Evolutionary conservation across 1,140 invertebrate species (phyloP).

Genomic region (Lordiphosa collinella): DNA sequence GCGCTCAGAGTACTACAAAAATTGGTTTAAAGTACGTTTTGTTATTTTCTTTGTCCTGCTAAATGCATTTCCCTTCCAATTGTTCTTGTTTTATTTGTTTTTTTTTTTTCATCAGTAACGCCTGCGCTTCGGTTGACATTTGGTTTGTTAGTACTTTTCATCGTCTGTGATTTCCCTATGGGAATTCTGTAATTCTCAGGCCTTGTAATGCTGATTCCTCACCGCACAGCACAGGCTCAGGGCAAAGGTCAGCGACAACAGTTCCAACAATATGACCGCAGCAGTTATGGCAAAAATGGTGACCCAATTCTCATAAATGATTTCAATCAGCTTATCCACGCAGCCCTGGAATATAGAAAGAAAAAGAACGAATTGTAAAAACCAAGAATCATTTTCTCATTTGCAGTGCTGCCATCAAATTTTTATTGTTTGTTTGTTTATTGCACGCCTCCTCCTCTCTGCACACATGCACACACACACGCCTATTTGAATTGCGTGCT

Average conservation of each 20-base stretch:
- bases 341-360: constrained; percentile 84
- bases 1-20: constrained; percentile 73
- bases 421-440: constrained; percentile 31
- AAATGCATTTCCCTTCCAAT: constrained; percentile 2
- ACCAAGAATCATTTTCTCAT: constrained; percentile 4
- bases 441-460: constrained; percentile 16
- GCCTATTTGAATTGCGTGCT: constrained; percentile 37
- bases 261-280: constrained; percentile 84
- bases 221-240: constrained; percentile 89
- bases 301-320: constrained; percentile 82
- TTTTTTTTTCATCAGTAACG: constrained; percentile 43
- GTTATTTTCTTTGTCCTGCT: too few relatives aligned
- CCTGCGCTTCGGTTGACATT: constrained; percentile 59
- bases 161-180: constrained; percentile 78
- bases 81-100: constrained; percentile 14
- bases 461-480: background rate
- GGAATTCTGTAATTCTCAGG: constrained; percentile 82
- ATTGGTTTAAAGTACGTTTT: background rate
- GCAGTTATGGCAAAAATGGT: constrained; percentile 85
- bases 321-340: constrained; percentile 84
- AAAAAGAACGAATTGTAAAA: constrained; percentile 9
- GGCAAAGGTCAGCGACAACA: constrained; percentile 89
- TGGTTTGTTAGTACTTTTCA: constrained; percentile 78
- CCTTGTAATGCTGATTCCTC: constrained; percentile 85
- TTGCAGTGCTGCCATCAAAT: constrained; percentile 3